These are phyloP conservation scores for Calameuta filiformis DNA, from an alignment of 2,888 invertebrate species.

Conservation along the genomic window DNA sequence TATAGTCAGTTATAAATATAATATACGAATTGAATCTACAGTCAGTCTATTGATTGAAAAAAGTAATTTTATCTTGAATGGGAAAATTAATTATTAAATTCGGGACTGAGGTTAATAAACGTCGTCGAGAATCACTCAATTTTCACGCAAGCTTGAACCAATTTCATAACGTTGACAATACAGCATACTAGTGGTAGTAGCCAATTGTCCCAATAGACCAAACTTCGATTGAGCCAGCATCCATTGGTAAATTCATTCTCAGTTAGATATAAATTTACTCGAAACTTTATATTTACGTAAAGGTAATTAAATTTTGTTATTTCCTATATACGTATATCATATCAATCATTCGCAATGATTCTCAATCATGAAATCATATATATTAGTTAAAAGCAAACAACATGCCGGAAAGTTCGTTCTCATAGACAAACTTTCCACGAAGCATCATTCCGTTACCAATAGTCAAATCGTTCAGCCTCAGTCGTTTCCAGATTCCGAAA, in stretches of 20 bases:
- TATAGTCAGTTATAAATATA: background rate
- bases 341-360: background rate
- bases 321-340: background rate
- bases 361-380: background rate
- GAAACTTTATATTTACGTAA: background rate
- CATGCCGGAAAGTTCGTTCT: background rate
- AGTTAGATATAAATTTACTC: background rate
- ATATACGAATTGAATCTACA: background rate
- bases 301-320: background rate
- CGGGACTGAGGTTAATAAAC: background rate
- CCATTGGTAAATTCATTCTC: background rate
- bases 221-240: background rate
- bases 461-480: background rate
- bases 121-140: background rate
- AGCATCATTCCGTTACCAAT: background rate
- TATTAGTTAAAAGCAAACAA: background rate
- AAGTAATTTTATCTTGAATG: background rate
- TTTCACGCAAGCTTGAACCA: background rate
- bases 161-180: background rate
- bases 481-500: background rate
- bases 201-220: background rate
- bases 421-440: background rate
- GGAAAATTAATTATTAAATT: background rate
- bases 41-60: background rate
- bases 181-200: background rate